Percentiles rank a stretch among this genome's conserved stretches.
Evolutionary conservation across 2,797 vertebrate genomes (phyloP).

Genomic region (Yasuhikotakia modesta): DNA sequence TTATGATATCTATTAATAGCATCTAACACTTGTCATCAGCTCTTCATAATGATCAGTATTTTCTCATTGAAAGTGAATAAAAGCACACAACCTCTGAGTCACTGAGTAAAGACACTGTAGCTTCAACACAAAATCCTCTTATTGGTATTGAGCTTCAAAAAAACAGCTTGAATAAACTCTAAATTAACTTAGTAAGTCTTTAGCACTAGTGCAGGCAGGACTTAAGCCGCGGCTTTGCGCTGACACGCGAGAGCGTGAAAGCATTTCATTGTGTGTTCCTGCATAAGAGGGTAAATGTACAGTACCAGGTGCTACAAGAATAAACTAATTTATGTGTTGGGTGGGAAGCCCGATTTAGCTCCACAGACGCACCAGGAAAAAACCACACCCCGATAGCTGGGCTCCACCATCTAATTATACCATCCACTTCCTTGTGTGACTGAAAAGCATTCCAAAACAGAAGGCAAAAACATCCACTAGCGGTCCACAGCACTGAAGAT

Average conservation of each 20-base stretch:
- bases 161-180: conserved; percentile 27
- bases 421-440: conserved; percentile 2
- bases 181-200: conserved; percentile 28
- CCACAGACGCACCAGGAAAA: conserved; percentile 31
- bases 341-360: conserved; percentile 62
- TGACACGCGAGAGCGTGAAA: not conserved
- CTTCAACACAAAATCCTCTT: conserved; percentile 4
- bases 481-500: not conserved
- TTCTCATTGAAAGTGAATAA: not conserved
- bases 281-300: not conserved
- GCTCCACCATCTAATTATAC: conserved; percentile 53
- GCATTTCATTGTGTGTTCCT: conserved; percentile 34
- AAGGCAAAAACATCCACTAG: not conserved
- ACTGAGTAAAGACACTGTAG: conserved; percentile 12
- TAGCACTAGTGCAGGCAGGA: not conserved
- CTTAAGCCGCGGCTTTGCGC: not conserved
- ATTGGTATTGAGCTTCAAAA: not conserved
- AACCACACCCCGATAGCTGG: conserved; percentile 42
- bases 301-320: conserved; percentile 60
- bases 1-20: not conserved
- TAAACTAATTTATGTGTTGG: conserved; percentile 56
- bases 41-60: conserved; percentile 20
- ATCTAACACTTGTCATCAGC: conserved; percentile 16
- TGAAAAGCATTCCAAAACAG: conserved; percentile 11
- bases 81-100: not conserved